A percentile compares a stretch with the other conserved stretches of the same genome.
Conservation (phyloP, 2,888 invertebrate species). For the Eurois occulta region DNA sequence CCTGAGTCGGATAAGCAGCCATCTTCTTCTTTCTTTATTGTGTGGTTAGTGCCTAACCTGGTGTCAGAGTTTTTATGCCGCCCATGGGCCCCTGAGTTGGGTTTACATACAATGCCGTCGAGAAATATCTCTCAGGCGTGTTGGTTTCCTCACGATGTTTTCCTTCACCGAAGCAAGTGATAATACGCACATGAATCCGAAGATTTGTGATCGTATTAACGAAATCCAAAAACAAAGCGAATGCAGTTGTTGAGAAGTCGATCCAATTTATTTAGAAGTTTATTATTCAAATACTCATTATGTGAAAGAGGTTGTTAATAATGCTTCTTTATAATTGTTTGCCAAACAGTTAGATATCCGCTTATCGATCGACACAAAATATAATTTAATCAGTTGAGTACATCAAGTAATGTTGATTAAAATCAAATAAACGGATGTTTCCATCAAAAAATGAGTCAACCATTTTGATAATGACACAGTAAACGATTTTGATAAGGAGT, state of each 20-base stretch:
- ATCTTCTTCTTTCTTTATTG: too few species aligned
- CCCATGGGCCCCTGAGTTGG: too few species aligned
- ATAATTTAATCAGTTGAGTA: constrained; percentile 37
- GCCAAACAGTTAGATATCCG: neutral
- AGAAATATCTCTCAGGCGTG: too few species aligned
- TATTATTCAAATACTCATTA: neutral
- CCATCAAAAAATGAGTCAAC: neutral
- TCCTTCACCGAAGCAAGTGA: too few species aligned
- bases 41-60: too few species aligned
- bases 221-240: neutral
- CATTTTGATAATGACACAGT: neutral
- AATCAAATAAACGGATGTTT: constrained; percentile 16
- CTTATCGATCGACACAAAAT: constrained; percentile 15
- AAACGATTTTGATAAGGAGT: neutral
- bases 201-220: neutral
- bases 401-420: constrained; percentile 15
- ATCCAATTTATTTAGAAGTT: neutral
- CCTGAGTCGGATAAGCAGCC: neutral
- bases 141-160: too few species aligned
- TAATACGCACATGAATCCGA: too few species aligned
- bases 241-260: neutral
- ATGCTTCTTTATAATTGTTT: constrained; percentile 4
- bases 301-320: neutral
- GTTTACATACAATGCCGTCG: too few species aligned
- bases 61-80: too few species aligned